These are phyloP conservation scores for Carassius auratus DNA, from an alignment of 2,113 vertebrate genomes.

Conservation along the genomic window DNA sequence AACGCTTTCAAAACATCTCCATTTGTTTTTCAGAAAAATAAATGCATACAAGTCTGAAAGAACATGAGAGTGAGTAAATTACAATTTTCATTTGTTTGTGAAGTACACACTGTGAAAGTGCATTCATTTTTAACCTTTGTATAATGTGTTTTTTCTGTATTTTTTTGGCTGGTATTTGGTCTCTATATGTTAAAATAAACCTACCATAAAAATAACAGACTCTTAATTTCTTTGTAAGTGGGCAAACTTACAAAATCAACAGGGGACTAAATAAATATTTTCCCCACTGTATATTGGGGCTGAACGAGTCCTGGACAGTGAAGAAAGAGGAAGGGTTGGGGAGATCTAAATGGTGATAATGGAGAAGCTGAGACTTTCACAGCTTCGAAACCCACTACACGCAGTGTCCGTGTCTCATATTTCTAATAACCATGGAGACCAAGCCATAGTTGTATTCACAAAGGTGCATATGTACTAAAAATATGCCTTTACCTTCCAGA, in stretches of 20 bases:
- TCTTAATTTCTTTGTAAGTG: no score
- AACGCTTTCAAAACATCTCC: not conserved
- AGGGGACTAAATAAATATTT: no score
- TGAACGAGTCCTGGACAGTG: conserved; percentile 16
- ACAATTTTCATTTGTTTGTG: no score
- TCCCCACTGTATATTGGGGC: not conserved
- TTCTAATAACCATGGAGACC: conserved; percentile 26
- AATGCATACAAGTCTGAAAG: not conserved
- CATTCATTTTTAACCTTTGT: no score
- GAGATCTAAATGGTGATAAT: conserved; percentile 22
- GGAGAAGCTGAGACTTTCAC: conserved; percentile 22
- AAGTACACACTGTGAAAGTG: not conserved
- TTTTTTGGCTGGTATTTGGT: no score
- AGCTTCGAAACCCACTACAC: conserved; percentile 23
- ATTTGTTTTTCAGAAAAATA: not conserved
- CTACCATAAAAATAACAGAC: no score
- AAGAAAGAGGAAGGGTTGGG: conserved; percentile 6
- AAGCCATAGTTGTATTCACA: conserved; percentile 3
- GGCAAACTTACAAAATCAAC: no score
- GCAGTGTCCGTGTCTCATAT: conserved; percentile 4
- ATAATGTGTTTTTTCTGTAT: no score
- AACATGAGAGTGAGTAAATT: not conserved
- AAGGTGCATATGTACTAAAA: conserved; percentile 20
- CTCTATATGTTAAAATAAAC: no score
- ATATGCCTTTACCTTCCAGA: conserved; percentile 12